Conservation (phyloP, 2,888 invertebrate genomes). For the Cephus runcator region DNA sequence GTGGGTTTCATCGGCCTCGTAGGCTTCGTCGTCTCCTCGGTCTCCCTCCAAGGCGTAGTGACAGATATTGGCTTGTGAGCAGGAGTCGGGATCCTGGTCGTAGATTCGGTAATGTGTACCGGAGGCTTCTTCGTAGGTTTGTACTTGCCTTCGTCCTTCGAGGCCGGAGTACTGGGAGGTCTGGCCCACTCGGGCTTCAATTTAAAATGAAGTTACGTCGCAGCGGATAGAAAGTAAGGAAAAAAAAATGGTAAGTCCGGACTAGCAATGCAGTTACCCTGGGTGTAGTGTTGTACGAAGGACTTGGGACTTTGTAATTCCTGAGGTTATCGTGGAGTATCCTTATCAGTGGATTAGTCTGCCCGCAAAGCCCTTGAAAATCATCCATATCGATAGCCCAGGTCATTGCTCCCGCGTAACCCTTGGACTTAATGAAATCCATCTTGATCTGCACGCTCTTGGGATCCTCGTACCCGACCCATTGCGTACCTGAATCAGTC, state of each 20-base stretch:
- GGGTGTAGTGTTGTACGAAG: constrained; percentile 74
- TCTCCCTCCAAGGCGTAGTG: constrained; percentile 34
- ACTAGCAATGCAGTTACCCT: constrained; percentile 68
- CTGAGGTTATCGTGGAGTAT: constrained; percentile 79
- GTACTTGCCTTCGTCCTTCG: constrained; percentile 50
- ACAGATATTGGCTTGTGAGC: constrained; percentile 17
- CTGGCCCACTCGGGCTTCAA: constrained; percentile 83
- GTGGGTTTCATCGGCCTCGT: constrained; percentile 25
- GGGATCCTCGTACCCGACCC: constrained; percentile 90
- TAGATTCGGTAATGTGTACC: background rate
- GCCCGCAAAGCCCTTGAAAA: constrained; percentile 84
- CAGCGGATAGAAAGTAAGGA: background rate
- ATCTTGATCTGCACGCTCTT: constrained; percentile 88
- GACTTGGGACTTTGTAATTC: constrained; percentile 74
- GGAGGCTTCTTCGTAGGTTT: constrained; percentile 40
- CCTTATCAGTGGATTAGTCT: constrained; percentile 79
- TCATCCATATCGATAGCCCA: constrained; percentile 96
- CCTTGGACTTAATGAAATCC: constrained; percentile 86
- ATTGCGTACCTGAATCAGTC: constrained; percentile 73
- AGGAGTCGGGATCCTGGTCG: constrained; percentile 26
- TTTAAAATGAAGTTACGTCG: background rate
- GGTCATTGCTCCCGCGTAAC: constrained; percentile 89
- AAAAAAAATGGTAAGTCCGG: background rate
- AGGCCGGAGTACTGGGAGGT: constrained; percentile 76
- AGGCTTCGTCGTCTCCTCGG: constrained; percentile 40